Evolutionary conservation across 2,888 invertebrate species (phyloP), one percentile per base, ranked within the genome.

Genomic region (Sceliomorpha sp.): DNA sequence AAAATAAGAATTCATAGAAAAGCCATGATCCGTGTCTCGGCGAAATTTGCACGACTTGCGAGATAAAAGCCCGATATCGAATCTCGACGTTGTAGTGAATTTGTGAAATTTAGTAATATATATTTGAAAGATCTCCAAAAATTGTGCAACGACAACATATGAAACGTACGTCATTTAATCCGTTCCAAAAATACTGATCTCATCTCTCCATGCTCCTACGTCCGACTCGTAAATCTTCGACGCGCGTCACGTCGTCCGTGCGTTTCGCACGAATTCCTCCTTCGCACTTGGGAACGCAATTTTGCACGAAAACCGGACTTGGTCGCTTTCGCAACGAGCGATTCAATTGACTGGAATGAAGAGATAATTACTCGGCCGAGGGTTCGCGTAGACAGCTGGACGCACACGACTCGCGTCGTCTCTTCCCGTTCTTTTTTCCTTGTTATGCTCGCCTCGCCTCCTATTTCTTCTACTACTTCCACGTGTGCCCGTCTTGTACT

Each of bases 331-430:
- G 31, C 45, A 56, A 53, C 60, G 62, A 59, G 51, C 58, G 51
- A 70, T 72, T 63, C 79, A 84, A 84, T 84, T 84, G 82, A 80
- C 75, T 74, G 69, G 76, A 85, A 84, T 84, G 82, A 83, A 82
- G 72, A 60, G 74, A 78, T 79, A 82, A 85, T 85, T 84, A 82
- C 73, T 64, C 74, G 69, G 45, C 66, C 66, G 74, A 67, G 72
- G 74, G 70, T 72, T 64, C 72, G 72, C 51, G 75, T 73, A 83
- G 81, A 84, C 84, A 83, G 82, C 81, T 84, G 83, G 77, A 81
- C 81, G 81, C 78, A 69, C 39, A 50, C 55, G 47, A 36, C 12
- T 10, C 8, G n/a, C 27, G 48, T 17, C 17, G 8, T 6, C 50
- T 17, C 8, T 20, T 26, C 31, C 39, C 50, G 47, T 50, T 66